Evolutionary conservation across 2,797 vertebrate species (phyloP).

Genomic region (Ibycter americanus): DNA sequence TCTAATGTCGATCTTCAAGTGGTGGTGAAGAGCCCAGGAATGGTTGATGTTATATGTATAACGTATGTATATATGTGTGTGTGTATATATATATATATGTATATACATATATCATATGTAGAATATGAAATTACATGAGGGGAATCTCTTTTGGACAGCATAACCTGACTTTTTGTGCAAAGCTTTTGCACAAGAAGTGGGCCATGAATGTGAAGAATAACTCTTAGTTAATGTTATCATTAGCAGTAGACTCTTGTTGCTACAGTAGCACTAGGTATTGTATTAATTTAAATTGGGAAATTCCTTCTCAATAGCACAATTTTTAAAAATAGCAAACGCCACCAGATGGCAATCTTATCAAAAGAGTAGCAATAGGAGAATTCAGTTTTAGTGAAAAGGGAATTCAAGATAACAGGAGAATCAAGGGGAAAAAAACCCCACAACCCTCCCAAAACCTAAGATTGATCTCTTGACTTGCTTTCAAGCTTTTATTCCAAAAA

Average conservation of each 20-base stretch:
- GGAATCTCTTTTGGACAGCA: background rate
- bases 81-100: too few species aligned
- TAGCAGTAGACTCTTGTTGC: background rate
- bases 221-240: background rate
- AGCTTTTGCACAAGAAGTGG: background rate
- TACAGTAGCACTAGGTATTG: background rate
- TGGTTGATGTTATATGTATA: too few species aligned
- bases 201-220: background rate
- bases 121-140: background rate
- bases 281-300: background rate
- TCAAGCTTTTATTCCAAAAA: background rate
- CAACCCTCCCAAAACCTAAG: background rate
- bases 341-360: conserved; percentile 73
- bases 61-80: too few species aligned
- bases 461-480: background rate
- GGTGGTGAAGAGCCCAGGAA: background rate
- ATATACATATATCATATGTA: too few species aligned
- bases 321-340: conserved; percentile 1
- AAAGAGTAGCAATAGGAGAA: conserved; percentile 4
- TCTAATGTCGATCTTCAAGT: background rate
- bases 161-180: background rate
- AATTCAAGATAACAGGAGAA: background rate
- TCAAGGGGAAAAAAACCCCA: background rate
- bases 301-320: background rate
- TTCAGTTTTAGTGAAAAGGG: background rate